A percentile compares a stretch with the other conserved stretches of the same genome.
Evolutionary conservation across 2,888 invertebrate species (phyloP).

Genomic region (Drosophila merina): DNA sequence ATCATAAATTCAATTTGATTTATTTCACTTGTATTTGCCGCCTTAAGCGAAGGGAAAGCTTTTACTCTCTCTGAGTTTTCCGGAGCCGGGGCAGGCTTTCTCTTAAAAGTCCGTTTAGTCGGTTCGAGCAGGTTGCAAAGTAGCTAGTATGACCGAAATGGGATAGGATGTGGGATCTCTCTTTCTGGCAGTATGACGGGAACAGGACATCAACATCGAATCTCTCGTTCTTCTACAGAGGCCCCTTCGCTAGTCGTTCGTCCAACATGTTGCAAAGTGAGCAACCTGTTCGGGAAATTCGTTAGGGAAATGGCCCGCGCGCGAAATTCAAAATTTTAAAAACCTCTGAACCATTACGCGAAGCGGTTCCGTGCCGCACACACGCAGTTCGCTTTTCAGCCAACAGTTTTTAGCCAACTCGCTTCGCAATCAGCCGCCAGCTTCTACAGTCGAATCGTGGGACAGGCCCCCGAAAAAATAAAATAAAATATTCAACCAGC

Average conservation of each 20-base stretch:
- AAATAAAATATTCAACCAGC: slow-evolving; percentile 9
- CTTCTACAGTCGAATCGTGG: slow-evolving; percentile 6
- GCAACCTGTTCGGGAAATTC: too few species aligned
- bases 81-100: slow-evolving; percentile 1
- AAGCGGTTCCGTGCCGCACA: slow-evolving; percentile 43
- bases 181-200: too few species aligned
- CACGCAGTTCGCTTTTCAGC: slow-evolving; percentile 31
- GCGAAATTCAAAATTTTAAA: too few species aligned
- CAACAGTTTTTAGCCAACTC: slow-evolving; percentile 11
- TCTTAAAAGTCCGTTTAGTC: slow-evolving; percentile 37
- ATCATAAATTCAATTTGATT: slow-evolving; percentile 80
- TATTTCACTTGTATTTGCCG: slow-evolving; percentile 64
- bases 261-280: too few species aligned
- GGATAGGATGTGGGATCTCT: too few species aligned
- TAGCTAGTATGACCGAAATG: too few species aligned
- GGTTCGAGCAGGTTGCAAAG: too few species aligned
- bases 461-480: slow-evolving; percentile 1
- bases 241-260: too few species aligned
- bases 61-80: slow-evolving; percentile 22
- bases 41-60: slow-evolving; percentile 36
- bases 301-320: too few species aligned
- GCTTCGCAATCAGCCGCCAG: slow-evolving; percentile 20
- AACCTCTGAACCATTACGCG: too few species aligned
- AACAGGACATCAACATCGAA: too few species aligned
- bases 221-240: too few species aligned